A percentile compares a stretch with the other conserved stretches of the same genome.
phyloP scores from a whole-genome alignment of 1,140 invertebrate genomes.

The Drosophila nigrodunni region DNA sequence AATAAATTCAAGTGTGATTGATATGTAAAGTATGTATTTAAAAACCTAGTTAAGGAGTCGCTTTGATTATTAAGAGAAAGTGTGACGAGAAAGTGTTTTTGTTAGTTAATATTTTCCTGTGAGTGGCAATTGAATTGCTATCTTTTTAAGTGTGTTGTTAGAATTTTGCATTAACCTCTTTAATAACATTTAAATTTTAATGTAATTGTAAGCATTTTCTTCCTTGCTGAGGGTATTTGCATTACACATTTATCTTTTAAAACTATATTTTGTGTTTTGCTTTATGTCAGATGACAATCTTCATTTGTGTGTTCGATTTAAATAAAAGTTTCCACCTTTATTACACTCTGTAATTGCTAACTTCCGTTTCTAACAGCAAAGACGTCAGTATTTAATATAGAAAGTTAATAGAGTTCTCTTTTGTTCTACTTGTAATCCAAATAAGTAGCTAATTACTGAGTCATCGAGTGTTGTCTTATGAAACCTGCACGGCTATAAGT shows the following conservation, averaged over 20 bases:
- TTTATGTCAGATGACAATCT: too few relatives aligned
- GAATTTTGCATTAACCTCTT: too few relatives aligned
- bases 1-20: slow-evolving; percentile 1
- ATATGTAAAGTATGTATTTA: neutral
- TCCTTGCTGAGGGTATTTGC: too few relatives aligned
- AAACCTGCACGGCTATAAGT: slow-evolving; percentile 56
- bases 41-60: neutral
- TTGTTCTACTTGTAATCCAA: slow-evolving; percentile 1
- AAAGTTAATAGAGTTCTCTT: slow-evolving; percentile 15
- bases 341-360: neutral
- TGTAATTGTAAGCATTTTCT: too few relatives aligned
- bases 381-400: neutral
- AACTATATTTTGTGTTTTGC: too few relatives aligned
- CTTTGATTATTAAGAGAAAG: too few relatives aligned
- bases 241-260: too few relatives aligned
- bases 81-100: too few relatives aligned
- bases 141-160: too few relatives aligned
- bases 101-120: too few relatives aligned
- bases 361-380: slow-evolving; percentile 3
- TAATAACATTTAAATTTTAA: too few relatives aligned
- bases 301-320: neutral
- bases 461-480: slow-evolving; percentile 2
- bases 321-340: neutral
- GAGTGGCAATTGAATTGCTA: too few relatives aligned
- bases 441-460: slow-evolving; percentile 44